A percentile compares a stretch with the other conserved stretches of the same genome.
Evolutionary conservation across 2,888 invertebrate genomes (phyloP).

Genomic region (Drosophila lutescens): DNA sequence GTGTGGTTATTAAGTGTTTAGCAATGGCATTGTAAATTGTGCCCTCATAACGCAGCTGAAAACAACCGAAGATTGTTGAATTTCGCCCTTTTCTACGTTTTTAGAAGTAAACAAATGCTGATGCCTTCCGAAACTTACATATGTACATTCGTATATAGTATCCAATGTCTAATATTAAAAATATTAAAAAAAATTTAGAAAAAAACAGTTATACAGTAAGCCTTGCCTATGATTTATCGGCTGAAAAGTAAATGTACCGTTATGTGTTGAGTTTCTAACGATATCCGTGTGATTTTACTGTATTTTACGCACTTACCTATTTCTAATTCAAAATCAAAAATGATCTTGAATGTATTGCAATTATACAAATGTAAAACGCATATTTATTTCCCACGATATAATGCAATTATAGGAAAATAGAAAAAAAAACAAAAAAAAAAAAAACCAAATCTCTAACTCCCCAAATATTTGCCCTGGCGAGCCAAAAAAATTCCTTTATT

Average conservation of each 20-base stretch:
- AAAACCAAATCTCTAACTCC: not conserved
- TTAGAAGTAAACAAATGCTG: conserved; percentile 11
- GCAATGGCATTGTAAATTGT: conserved; percentile 6
- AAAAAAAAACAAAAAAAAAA: not conserved
- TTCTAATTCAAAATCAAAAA: conserved; percentile 3
- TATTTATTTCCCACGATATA: not conserved
- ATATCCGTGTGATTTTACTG: not conserved
- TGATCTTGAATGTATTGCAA: not conserved
- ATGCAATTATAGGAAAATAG: not conserved
- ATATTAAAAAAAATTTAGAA: not conserved
- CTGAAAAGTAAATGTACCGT: not conserved
- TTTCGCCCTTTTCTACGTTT: not conserved
- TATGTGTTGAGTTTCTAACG: not conserved
- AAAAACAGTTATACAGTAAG: conserved; percentile 5
- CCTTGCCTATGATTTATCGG: not conserved
- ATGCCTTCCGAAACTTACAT: conserved; percentile 12
- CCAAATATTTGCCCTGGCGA: not conserved
- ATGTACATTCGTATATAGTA: conserved; percentile 7
- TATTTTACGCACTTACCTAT: not conserved
- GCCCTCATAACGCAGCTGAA: not conserved
- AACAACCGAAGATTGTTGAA: not conserved
- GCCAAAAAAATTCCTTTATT: not conserved
- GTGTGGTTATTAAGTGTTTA: conserved; percentile 3
- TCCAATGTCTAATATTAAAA: conserved; percentile 13
- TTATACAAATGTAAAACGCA: not conserved